Conservation (phyloP, 2,888 invertebrate genomes). For the Gari tellinella region DNA sequence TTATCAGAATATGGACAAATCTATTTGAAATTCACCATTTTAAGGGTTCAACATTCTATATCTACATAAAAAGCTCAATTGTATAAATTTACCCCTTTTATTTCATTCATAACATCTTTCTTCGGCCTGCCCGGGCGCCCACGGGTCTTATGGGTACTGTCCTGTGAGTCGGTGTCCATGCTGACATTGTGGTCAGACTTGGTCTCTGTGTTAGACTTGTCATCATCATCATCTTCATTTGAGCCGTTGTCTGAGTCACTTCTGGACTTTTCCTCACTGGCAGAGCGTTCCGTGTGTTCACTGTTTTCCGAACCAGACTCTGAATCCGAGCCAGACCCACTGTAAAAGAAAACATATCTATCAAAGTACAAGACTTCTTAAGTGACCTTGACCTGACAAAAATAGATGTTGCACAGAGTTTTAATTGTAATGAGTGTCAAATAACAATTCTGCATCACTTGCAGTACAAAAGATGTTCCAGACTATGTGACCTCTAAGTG, state of each 20-base stretch:
- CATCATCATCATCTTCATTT: slow-evolving; percentile 53
- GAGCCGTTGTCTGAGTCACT: slow-evolving; percentile 58
- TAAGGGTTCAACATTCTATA: too few relatives aligned
- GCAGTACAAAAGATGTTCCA: too few relatives aligned
- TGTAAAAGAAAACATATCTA: slow-evolving; percentile 47
- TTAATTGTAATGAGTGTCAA: too few relatives aligned
- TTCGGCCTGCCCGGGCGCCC: slow-evolving; percentile 45
- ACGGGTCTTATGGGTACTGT: slow-evolving; percentile 9
- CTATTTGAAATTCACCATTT: too few relatives aligned
- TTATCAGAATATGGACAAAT: too few relatives aligned
- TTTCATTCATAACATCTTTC: slow-evolving; percentile 67
- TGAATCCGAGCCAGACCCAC: slow-evolving; percentile 70
- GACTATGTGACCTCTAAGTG: too few relatives aligned
- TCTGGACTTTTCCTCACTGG: slow-evolving; percentile 51
- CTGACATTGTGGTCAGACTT: slow-evolving; percentile 26
- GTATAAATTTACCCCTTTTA: slow-evolving; percentile 73
- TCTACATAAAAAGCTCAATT: too few relatives aligned
- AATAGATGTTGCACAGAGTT: too few relatives aligned
- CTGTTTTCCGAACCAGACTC: slow-evolving; percentile 79
- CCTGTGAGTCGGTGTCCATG: slow-evolving; percentile 47
- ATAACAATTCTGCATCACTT: too few relatives aligned
- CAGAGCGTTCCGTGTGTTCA: slow-evolving; percentile 51
- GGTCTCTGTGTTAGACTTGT: slow-evolving; percentile 16
- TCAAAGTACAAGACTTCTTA: too few relatives aligned
- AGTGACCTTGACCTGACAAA: too few relatives aligned